Percentiles rank a stretch among this genome's conserved stretches.
phyloP scores from a whole-genome alignment of 2,888 invertebrate genomes.

The Deilephila porcellus region DNA sequence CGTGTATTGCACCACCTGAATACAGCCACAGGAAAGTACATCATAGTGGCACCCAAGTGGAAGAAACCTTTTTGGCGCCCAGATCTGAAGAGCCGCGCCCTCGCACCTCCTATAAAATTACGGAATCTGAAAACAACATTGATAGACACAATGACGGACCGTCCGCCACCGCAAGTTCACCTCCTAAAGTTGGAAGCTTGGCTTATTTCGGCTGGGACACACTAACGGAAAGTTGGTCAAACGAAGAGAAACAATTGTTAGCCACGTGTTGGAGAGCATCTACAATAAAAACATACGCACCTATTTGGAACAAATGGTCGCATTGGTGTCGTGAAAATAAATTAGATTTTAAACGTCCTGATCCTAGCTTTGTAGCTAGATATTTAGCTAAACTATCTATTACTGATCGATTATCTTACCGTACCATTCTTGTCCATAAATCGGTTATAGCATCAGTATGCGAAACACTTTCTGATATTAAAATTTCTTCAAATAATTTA shows the following conservation, averaged over 20 bases:
- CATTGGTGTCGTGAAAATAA: background rate
- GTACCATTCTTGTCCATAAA: background rate
- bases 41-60: conserved; percentile 1
- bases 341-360: background rate
- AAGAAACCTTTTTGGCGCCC: background rate
- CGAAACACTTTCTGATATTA: background rate
- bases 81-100: background rate
- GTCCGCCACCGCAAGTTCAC: background rate
- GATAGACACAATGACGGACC: background rate
- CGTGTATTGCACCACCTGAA: background rate
- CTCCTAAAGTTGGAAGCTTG: background rate
- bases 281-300: background rate
- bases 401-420: background rate
- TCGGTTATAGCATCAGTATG: background rate
- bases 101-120: background rate
- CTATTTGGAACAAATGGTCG: background rate
- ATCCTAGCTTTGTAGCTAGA: background rate
- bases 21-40: background rate
- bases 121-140: background rate
- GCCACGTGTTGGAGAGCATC: background rate
- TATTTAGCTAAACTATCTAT: background rate
- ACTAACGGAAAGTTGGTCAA: background rate
- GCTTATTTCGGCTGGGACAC: background rate
- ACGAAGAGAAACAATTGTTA: background rate
- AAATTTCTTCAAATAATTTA: background rate